Evolutionary conservation across 2,113 vertebrate genomes (phyloP).

Genomic region (Ailuropoda melanoleuca): DNA sequence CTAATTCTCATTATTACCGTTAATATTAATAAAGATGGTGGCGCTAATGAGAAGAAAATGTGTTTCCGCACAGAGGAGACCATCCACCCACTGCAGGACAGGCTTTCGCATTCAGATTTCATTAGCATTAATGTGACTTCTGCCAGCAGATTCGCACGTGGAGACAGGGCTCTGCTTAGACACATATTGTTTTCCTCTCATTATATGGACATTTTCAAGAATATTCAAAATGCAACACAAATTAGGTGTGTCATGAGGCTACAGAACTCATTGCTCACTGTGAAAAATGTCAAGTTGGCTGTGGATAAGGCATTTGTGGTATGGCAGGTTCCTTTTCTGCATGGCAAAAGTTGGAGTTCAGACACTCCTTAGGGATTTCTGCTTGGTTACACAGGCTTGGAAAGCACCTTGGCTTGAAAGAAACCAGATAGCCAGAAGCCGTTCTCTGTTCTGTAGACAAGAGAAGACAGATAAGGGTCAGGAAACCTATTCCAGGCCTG

Average conservation of each 20-base stretch:
- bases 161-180: constrained; percentile 30
- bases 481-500: background rate
- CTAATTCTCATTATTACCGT: constrained; percentile 59
- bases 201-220: constrained; percentile 68
- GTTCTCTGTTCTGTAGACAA: background rate
- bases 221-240: constrained; percentile 63
- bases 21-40: constrained; percentile 65
- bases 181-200: constrained; percentile 45
- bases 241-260: background rate
- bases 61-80: background rate
- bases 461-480: background rate
- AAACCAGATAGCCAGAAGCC: constrained; percentile 34
- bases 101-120: background rate
- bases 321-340: background rate
- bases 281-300: constrained; percentile 11
- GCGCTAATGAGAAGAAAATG: constrained; percentile 64
- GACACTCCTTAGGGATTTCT: background rate
- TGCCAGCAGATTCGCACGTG: background rate
- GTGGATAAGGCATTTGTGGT: constrained; percentile 17
- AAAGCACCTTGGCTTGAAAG: background rate
- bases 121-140: constrained; percentile 64
- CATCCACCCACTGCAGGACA: constrained; percentile 6
- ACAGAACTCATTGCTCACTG: background rate
- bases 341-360: background rate
- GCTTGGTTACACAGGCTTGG: background rate